A percentile compares a stretch with the other conserved stretches of the same genome.
These are phyloP conservation scores for Delichon dasypus DNA, from an alignment of 2,797 vertebrate species.

Conservation along the genomic window DNA sequence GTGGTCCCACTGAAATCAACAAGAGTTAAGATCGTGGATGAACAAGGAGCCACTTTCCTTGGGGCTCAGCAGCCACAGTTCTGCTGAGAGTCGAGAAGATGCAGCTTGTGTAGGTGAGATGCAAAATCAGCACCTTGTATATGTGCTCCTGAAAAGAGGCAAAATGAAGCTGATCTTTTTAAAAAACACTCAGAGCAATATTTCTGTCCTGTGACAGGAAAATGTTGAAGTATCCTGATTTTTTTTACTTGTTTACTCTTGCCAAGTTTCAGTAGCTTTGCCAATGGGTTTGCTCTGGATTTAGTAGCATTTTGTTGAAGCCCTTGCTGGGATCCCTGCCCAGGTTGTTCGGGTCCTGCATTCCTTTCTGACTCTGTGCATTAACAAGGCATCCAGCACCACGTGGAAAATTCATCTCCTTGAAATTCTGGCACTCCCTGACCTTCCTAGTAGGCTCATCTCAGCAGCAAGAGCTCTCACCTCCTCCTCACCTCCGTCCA, in stretches of 20 bases:
- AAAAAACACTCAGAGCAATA: background rate
- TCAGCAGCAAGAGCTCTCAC: background rate
- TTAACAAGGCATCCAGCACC: background rate
- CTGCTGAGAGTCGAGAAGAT: background rate
- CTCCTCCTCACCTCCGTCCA: background rate
- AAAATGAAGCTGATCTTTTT: background rate
- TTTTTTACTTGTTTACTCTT: background rate
- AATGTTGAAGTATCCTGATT: background rate
- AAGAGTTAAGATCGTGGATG: background rate
- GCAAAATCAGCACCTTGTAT: background rate
- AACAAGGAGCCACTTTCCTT: background rate
- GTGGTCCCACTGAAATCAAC: background rate
- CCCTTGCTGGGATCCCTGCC: background rate
- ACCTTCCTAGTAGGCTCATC: background rate
- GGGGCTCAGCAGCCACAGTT: background rate
- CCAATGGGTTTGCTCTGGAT: background rate
- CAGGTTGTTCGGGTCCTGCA: background rate
- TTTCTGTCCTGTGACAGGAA: background rate
- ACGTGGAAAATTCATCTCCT: fast-evolving
- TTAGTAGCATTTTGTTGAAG: background rate
- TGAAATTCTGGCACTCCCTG: slow-evolving; percentile 18
- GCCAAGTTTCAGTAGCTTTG: background rate
- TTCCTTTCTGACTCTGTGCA: background rate
- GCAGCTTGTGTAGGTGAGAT: background rate
- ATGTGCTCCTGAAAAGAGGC: background rate